Evolutionary conservation across 2,113 vertebrate species (phyloP), one percentile per base, ranked within the genome.

Genomic region (Leucopsar rothschildi): DNA sequence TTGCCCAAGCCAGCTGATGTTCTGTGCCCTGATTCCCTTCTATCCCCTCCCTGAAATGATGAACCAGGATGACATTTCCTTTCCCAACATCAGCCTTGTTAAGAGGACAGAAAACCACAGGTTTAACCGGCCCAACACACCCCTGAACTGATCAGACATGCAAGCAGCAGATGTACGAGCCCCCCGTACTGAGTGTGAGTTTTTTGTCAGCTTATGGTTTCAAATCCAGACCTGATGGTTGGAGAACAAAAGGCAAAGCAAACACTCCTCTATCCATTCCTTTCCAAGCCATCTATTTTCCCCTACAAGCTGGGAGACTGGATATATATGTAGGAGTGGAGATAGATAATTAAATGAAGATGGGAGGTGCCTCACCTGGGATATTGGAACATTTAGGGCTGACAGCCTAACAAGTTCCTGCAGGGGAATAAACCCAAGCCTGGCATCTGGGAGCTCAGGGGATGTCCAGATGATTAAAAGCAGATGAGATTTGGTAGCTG

Each of bases 391-490:
- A 83, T 47, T 31, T 10, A 23, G 76, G 64, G 59, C 75, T 93
- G 93, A 91, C 90, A 94, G 90, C 79, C 88, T 91, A 68, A 94
- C 92, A 90, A 87, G 92, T 69, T 95, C 85, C 95, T 94, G 90
- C 85, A 86, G 76, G 71, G 82, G 73, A 80, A 73, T 57, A 84
- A 88, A 65, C 40, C 50, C 7, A 9, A 60, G 39, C 66, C 66
- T 86, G 90, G 92, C 85, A 90, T 77, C 88, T 88, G 86, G 82
- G 79, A 92, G 79, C 75, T 90, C 79, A n/a, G 85, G 86, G 75
- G 37, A 70, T 88, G 83, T 83, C 83, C 33, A 3, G 11, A 29
- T 4, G 6, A 92, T 95, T 42, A 47, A 66, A 94, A 91, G 72
- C 95, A 94, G 91, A 69, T 91, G 86, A 92, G 42, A 71, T 81